These are phyloP conservation scores for Actinia equina DNA, from an alignment of 64 coral and sea anemone species.

Conservation along the genomic window DNA sequence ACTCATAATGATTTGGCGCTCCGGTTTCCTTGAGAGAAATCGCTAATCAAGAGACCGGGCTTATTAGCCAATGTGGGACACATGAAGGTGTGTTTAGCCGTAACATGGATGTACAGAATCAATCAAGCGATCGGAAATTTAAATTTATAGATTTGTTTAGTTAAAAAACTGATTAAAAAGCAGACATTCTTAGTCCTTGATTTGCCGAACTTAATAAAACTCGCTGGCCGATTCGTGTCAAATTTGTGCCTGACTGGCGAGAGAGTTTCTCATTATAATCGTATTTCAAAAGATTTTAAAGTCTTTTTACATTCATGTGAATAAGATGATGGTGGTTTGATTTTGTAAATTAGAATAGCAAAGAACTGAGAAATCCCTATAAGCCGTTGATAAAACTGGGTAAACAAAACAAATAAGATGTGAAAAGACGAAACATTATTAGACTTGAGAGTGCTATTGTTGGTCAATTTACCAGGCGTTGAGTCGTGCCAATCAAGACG, in stretches of 20 bases:
- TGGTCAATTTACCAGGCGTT: conserved; percentile 8
- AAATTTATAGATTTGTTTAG: conserved; percentile 3
- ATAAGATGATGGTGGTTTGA: not conserved
- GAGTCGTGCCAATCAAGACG: not conserved
- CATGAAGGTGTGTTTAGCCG: not conserved
- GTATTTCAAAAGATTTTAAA: not conserved
- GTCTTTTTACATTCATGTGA: not conserved
- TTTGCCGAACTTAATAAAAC: conserved; percentile 6
- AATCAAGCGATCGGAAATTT: conserved; percentile 16
- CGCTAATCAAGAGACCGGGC: not conserved
- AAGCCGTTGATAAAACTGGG: not conserved
- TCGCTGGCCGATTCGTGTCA: not conserved
- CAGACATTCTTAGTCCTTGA: conserved; percentile 2
- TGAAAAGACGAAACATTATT: conserved; percentile 17
- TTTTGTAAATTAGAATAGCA: conserved; percentile 19
- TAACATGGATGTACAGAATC: not conserved
- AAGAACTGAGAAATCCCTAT: not conserved
- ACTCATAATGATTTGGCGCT: not conserved
- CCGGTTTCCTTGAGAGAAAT: not conserved
- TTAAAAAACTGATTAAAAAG: not conserved
- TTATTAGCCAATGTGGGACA: not conserved
- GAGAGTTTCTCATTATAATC: not conserved
- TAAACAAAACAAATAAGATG: not conserved
- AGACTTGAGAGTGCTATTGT: not conserved
- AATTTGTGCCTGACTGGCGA: not conserved